Conservation (phyloP, 2,797 vertebrate species). For the Danio kyathit region DNA sequence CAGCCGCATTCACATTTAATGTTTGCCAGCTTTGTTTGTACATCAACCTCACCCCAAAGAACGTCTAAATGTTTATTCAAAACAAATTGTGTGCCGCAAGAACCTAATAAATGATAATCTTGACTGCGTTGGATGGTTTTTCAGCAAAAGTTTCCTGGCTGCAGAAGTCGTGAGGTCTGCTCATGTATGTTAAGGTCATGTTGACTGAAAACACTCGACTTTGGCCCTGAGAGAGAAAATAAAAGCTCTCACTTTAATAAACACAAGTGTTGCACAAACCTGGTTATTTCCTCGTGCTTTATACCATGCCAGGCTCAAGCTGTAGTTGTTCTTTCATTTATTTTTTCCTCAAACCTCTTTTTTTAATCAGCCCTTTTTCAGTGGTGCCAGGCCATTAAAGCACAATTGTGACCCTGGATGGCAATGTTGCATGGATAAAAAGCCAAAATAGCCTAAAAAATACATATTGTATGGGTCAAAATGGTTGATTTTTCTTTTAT, state of each 20-base stretch:
- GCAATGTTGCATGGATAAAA: too few relatives aligned
- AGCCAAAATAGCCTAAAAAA: too few relatives aligned
- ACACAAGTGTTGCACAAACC: neutral
- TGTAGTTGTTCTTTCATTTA: neutral
- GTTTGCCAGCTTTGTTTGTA: slow-evolving; percentile 29
- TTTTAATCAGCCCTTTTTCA: neutral
- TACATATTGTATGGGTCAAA: too few relatives aligned
- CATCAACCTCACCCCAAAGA: neutral
- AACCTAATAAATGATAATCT: neutral
- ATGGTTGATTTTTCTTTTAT: too few relatives aligned
- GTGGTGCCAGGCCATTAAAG: neutral
- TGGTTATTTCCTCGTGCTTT: neutral
- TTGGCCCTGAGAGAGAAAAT: slow-evolving; percentile 10
- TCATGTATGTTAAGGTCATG: neutral
- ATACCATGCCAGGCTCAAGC: neutral
- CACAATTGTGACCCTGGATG: too few relatives aligned
- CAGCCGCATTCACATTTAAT: neutral
- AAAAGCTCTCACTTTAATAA: slow-evolving; percentile 18
- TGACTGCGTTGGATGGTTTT: neutral
- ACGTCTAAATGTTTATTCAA: neutral
- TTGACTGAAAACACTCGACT: slow-evolving; percentile 6
- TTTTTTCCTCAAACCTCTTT: neutral
- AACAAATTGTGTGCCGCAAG: neutral
- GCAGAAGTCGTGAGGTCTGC: neutral
- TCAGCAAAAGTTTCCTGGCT: neutral